Conservation (phyloP, 2,113 vertebrate genomes). For the Corydoras maculifer region DNA sequence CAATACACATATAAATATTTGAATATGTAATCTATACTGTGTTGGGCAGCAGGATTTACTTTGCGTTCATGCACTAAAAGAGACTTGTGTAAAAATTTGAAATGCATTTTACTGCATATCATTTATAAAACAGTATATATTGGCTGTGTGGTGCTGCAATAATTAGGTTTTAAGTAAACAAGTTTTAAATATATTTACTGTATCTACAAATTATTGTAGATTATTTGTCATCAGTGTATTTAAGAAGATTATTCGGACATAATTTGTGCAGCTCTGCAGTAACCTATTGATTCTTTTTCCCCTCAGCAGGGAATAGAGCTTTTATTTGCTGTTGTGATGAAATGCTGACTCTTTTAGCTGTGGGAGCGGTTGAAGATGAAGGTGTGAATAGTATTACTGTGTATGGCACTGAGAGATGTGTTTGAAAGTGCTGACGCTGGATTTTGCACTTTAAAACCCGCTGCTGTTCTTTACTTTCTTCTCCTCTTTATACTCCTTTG, state of each 20-base stretch:
- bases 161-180: too few species aligned
- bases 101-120: too few species aligned
- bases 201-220: not conserved
- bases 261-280: constrained; percentile 32
- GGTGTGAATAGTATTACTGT: constrained; percentile 27
- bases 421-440: constrained; percentile 43
- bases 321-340: constrained; percentile 54
- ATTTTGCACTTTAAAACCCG: constrained; percentile 13
- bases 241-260: constrained; percentile 1
- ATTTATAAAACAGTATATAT: too few species aligned
- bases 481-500: not conserved
- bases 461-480: not conserved
- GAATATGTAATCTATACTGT: too few species aligned
- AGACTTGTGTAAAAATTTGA: too few species aligned
- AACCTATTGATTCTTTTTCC: constrained; percentile 53
- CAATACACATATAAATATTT: too few species aligned
- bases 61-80: too few species aligned
- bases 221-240: not conserved
- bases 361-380: constrained; percentile 18
- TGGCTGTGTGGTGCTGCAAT: too few species aligned
- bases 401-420: constrained; percentile 36
- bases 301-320: constrained; percentile 46
- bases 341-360: constrained; percentile 59
- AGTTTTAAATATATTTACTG: too few species aligned
- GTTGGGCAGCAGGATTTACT: too few species aligned